phyloP scores from a whole-genome alignment of 2,888 invertebrate species.

The Tenthredo notha region DNA sequence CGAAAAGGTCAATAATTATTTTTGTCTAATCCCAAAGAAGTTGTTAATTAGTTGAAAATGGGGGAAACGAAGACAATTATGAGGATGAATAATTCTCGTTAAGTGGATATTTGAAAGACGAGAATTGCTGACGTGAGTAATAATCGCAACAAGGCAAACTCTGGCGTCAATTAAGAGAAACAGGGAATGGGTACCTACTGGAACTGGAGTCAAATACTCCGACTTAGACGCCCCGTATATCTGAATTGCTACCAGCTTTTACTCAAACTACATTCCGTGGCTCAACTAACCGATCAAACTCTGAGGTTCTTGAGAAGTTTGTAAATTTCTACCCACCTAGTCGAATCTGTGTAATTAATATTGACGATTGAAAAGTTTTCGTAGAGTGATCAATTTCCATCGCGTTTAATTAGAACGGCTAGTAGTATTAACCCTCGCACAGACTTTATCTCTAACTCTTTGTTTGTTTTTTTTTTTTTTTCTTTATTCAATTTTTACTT shows the following conservation, averaged over 20 bases:
- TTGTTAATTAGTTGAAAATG: neutral
- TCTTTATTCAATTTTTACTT: neutral
- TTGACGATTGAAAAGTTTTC: slow-evolving; percentile 70
- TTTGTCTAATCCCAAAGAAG: too few relatives aligned
- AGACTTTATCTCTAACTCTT: neutral
- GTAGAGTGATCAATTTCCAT: slow-evolving; percentile 70
- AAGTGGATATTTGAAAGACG: slow-evolving; percentile 1
- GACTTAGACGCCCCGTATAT: neutral
- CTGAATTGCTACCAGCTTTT: neutral
- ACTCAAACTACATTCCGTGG: slow-evolving; percentile 45
- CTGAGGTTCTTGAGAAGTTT: slow-evolving; percentile 61
- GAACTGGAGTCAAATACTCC: slow-evolving; percentile 23
- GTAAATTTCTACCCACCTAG: slow-evolving; percentile 64
- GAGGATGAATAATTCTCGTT: neutral
- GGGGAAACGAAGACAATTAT: neutral
- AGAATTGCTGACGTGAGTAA: slow-evolving; percentile 21
- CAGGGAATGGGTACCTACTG: neutral
- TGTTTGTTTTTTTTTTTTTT: too few relatives aligned
- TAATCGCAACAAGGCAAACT: slow-evolving; percentile 43
- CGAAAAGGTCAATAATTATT: too few relatives aligned
- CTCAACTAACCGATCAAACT: slow-evolving; percentile 33
- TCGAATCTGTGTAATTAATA: slow-evolving; percentile 68
- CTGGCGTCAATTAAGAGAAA: slow-evolving; percentile 21
- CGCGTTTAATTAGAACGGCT: slow-evolving; percentile 56
- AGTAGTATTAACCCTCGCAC: neutral